Base-by-base conservation (phyloP, 2,888 invertebrate species). In the Apodemia duryi region DNA sequence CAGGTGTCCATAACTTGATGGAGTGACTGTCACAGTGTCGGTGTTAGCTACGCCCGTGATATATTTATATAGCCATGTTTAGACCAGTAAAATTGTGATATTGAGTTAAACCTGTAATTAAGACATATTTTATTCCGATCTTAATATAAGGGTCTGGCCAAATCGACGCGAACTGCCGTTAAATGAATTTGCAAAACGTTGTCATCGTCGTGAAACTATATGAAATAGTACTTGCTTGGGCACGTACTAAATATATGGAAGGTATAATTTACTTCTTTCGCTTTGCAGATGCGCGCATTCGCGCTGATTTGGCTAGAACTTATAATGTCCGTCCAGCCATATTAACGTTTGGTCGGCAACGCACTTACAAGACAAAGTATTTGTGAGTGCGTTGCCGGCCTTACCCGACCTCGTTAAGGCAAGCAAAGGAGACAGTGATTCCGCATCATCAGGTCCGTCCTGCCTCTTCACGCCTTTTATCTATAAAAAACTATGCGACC, bases 41-140 rank as follows among this genome's bases (percentile, higher is more conserved):
- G 6, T 49, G 29, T 57, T 6, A 32, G 32, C 32, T 57, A 35
- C 57, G 57, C 57, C 57, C 29, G 57, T 57, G 57, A 57, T 57
- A 32, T 57, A 57, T 49, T 49, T 49, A 54, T 29, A 35, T 32
- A 57, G 57, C 57, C 57, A 57, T 57, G 57, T 57, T 32, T 57
- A 57, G 57, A 57, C 57, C 57, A 57, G 57, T 57, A 57, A 57
- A 57, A 57, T 57, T 57, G 57, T 57, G 57, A 57, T 57, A 57
- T 57, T 49, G 49, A 57, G 1, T 35, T 57, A 35, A 57, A 57
- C 35, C 13, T n/a, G 35, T 57, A 57, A 54, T 11, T 49, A 54
- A 54, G 57, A 57, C 13, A 57, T 57, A 29, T 57, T 57, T 57
- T 57, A 32, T 57, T 57, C 32, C 32, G n/a, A 57, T 35, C 49